Percentiles rank a stretch among this genome's conserved stretches.
These are phyloP conservation scores for Mus spicilegus DNA, from an alignment of 2,113 vertebrate genomes.

Conservation along the genomic window DNA sequence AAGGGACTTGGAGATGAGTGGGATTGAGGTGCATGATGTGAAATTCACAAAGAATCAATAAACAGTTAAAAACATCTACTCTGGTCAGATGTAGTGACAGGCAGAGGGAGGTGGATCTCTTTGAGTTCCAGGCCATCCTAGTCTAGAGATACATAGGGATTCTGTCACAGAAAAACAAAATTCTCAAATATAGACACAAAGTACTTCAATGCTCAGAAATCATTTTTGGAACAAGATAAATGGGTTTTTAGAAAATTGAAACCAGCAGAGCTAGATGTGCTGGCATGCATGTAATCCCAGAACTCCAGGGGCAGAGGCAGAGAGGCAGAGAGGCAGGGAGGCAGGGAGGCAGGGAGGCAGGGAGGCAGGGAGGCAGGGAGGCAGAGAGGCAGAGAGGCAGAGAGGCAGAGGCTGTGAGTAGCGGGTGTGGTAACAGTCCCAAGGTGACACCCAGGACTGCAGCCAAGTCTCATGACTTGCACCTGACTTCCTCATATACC, in stretches of 20 bases:
- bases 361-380: too few species aligned
- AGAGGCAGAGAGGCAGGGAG: too few species aligned
- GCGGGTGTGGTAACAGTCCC: too few species aligned
- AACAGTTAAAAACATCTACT: not conserved
- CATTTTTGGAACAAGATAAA: not conserved
- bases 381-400: too few species aligned
- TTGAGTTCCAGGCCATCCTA: not conserved
- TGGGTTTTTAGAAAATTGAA: not conserved
- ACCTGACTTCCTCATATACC: too few species aligned
- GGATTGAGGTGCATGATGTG: not conserved
- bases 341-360: too few species aligned
- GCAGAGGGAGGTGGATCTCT: not conserved
- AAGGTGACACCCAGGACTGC: too few species aligned
- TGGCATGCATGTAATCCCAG: not conserved
- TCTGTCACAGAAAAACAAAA: not conserved
- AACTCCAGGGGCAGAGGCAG: too few species aligned
- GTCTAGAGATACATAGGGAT: not conserved
- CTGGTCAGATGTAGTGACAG: not conserved
- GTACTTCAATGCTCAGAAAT: not conserved
- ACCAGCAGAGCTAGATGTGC: not conserved
- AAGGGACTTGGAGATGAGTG: not conserved
- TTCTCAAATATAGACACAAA: too few species aligned
- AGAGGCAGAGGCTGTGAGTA: too few species aligned
- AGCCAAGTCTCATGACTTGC: too few species aligned
- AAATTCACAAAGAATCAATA: not conserved